Evolutionary conservation across 2,888 invertebrate genomes (phyloP), one percentile per base, ranked within the genome.

Genomic region (Epirrhoe tristata): DNA sequence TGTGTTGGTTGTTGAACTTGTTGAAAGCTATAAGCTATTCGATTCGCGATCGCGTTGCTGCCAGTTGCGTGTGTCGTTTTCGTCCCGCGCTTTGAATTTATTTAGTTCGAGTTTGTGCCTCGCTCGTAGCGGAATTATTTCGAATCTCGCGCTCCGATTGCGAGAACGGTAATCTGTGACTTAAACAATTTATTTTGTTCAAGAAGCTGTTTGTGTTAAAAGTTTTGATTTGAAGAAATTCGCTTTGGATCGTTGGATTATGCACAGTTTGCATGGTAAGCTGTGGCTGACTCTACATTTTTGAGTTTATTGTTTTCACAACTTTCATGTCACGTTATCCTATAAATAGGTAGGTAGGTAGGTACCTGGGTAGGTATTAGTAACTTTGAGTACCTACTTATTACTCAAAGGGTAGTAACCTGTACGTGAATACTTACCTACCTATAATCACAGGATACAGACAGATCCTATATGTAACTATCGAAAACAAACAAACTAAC

Each of bases 81-180:
- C 36, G 54, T 16, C 36, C 36, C 54, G 54, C 54, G 54, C 54
- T 34, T 34, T 36, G 4, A 10, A 10, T 16, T 39, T 17, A 32
- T 55, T 55, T 55, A 53, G 54, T 55, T 55, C 53, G 53, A 34
- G 34, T 53, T 53, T 53, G 14, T 34, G 34, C 34, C 53, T 34
- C n/a, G 52, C 16, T 14, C 54, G 54, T 36, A 39, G 31, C 7
- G n/a, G 12, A 43, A 39, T 39, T 10, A 39, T 39, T 39, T 39
- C 36, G 36, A 8, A 39, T 8, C 36, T 39, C 36, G 36, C n/a
- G 32, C 32, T 6, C 52, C 12, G 5, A 10, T 39, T 39, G 6
- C 12, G 39, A 17, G 8, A 39, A 36, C 54, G 34, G 55, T 17
- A 55, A 24, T 36, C 39, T 55, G 56, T 56, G 31, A 46, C n/a